Base-by-base conservation (phyloP, 2,113 vertebrate species). In the Lipophrys pholis region DNA sequence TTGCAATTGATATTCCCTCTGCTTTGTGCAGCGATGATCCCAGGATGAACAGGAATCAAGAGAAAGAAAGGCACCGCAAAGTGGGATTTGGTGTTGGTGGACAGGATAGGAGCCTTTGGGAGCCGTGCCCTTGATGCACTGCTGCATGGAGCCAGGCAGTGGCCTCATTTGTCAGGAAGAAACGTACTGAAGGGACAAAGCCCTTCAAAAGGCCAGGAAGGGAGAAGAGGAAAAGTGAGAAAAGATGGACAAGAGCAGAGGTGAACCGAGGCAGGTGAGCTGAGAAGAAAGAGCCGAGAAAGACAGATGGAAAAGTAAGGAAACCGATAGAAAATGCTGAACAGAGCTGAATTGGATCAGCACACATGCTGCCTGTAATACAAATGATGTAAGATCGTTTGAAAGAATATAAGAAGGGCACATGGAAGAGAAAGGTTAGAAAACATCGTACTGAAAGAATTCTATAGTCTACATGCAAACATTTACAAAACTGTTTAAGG, bases 131-230 rank as follows among this genome's bases (percentile, higher is more conserved):
- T 78, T 76, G 69, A 68, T 78, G 66, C 71, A 57, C 68, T 8
- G 11, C 64, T 59, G 66, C 65, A 59, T 40, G 30, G 10, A 11
- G 60, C 53, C 65, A 60, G 56, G 42, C 79, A 35, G 61, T 11
- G 56, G 73, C 59, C 76, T 81, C 72, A 82, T 88, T 82, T 78
- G 67, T 87, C 78, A 87, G 72, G 7, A 55, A 46, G 46, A 73
- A 63, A 62, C 21, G 7, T 46, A 42, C 62, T 62, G 50, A 39
- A 53, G 56, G 50, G 41, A 46, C 8, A 30, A 21, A 30, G 80
- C 38, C 10, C 14, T 17, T 49, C 17, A 30, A 8, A 6, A 30
- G 55, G 54, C 43, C n/a, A 52, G 51, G 45, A 36, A 54, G 30
- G 56, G 45, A 49, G 8, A 39, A 38, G 30, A 49, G 39, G 58